phyloP scores from a whole-genome alignment of 2,888 invertebrate genomes.

The Lymantria dispar region DNA sequence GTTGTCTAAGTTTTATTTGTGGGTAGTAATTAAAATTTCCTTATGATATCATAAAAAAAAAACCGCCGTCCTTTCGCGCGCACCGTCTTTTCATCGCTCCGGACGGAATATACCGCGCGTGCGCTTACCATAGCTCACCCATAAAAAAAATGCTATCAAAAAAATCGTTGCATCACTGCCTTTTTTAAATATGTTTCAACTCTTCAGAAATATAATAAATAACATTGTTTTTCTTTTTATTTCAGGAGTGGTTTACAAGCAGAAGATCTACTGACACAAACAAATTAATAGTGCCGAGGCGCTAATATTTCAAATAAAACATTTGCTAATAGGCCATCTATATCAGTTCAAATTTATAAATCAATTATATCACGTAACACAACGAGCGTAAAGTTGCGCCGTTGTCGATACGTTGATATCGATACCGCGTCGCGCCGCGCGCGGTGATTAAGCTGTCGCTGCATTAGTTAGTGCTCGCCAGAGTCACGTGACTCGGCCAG shows the following conservation, averaged over 20 bases:
- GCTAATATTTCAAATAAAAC: conserved; percentile 49
- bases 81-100: no score
- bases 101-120: no score
- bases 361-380: conserved; percentile 50
- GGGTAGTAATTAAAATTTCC: no score
- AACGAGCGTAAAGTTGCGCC: conserved; percentile 55
- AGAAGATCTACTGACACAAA: conserved; percentile 59
- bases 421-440: conserved; percentile 66
- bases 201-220: background rate
- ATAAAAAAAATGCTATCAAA: no score
- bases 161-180: conserved; percentile 23
- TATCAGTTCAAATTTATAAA: conserved; percentile 45
- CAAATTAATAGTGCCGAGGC: conserved; percentile 64
- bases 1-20: no score
- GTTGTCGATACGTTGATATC: conserved; percentile 59
- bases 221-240: conserved; percentile 43
- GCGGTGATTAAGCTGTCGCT: conserved; percentile 70
- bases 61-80: no score
- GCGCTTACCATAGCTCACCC: no score
- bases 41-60: no score
- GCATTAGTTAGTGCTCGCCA: conserved; percentile 77
- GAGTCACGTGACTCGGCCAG: conserved; percentile 81
- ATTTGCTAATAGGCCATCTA: conserved; percentile 42
- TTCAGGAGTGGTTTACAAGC: conserved; percentile 72
- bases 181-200: conserved; percentile 1